Conservation (phyloP, 2,113 vertebrate genomes). For the mouse (Mus musculus) region DNA sequence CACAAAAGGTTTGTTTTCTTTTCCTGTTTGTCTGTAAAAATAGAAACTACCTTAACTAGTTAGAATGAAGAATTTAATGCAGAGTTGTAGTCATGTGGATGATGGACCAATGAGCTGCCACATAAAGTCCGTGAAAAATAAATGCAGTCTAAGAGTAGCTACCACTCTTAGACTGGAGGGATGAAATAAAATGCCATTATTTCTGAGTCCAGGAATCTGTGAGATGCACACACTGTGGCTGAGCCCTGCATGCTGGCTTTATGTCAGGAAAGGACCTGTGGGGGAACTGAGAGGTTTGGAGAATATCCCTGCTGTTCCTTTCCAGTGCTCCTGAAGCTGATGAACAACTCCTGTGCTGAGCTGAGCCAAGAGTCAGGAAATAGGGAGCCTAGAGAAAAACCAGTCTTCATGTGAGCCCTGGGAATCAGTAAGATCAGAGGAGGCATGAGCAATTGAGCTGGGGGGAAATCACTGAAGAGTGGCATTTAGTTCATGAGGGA, state of each 20-base stretch:
- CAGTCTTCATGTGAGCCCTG: not conserved
- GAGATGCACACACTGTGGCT: not conserved
- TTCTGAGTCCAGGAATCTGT: not conserved
- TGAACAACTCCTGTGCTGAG: not conserved
- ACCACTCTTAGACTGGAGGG: not conserved
- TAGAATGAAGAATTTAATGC: not conserved
- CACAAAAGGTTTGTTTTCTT: not conserved
- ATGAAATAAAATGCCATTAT: not conserved
- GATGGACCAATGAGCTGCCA: not conserved
- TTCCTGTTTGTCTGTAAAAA: not conserved
- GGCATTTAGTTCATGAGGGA: not conserved
- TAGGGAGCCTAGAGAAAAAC: not conserved
- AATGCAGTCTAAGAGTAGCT: not conserved
- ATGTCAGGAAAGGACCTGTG: not conserved
- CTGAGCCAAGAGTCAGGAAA: not conserved
- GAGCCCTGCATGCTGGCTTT: not conserved
- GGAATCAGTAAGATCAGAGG: not conserved
- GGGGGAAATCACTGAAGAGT: not conserved
- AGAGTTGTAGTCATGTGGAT: not conserved
- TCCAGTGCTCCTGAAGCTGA: not conserved
- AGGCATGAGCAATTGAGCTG: not conserved
- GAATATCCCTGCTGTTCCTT: not conserved
- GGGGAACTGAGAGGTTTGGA: not conserved
- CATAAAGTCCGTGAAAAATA: not conserved
- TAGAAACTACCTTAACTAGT: not conserved